Percentiles rank a stretch among this genome's conserved stretches.
phyloP scores from a whole-genome alignment of 2,113 vertebrate species.

The Setophaga petechia region DNA sequence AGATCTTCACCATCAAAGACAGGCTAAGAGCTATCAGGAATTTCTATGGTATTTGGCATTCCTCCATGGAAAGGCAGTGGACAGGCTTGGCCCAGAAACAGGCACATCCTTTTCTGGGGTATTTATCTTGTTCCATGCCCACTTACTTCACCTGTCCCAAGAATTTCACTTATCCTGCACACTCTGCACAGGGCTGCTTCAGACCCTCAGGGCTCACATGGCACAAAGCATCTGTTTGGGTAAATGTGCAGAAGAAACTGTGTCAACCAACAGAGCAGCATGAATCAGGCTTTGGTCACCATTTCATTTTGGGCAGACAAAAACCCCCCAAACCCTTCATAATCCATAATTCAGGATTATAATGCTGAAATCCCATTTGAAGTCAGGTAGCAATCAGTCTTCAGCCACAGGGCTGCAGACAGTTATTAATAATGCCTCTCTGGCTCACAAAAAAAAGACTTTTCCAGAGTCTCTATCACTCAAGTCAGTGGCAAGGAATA shows the following conservation, averaged over 20 bases:
- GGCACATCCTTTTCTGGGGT: not conserved
- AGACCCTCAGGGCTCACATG: not conserved
- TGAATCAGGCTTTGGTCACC: not conserved
- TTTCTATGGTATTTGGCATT: not conserved
- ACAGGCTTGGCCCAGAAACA: not conserved
- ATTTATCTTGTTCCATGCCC: not conserved
- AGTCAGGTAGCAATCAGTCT: not conserved
- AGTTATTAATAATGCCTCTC: not conserved
- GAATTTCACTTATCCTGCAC: not conserved
- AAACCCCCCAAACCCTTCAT: not conserved
- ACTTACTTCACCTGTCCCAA: not conserved
- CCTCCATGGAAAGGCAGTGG: not conserved
- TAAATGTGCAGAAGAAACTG: not conserved
- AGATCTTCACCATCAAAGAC: not conserved
- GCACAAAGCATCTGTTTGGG: not conserved
- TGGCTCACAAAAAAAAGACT: not conserved
- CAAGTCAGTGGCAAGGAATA: not conserved
- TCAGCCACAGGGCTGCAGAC: not conserved
- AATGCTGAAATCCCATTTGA: not conserved
- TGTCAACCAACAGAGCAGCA: not conserved
- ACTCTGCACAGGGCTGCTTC: not conserved
- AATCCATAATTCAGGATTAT: not conserved
- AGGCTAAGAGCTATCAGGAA: not conserved
- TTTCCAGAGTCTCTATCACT: not conserved
- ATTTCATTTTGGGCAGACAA: not conserved